phyloP scores from a whole-genome alignment of 2,113 vertebrate genomes.

The Irena cyanogastra region DNA sequence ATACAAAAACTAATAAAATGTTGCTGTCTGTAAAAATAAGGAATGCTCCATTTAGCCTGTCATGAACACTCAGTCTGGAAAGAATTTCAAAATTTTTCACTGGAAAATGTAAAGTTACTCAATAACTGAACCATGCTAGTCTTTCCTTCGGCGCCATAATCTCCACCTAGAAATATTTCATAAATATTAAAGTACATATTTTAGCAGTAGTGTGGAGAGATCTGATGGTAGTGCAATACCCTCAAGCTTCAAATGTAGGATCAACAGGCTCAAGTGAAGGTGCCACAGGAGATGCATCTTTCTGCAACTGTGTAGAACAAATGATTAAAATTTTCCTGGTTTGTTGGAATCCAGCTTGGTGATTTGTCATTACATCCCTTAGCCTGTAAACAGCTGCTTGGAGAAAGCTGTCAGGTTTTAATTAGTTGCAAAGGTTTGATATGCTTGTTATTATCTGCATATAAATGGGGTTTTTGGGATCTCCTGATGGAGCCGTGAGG shows the following conservation, averaged over 20 bases:
- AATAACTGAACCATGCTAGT: not conserved
- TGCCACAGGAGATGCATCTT: not conserved
- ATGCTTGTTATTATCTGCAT: not conserved
- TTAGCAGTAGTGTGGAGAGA: not conserved
- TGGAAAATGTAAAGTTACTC: not conserved
- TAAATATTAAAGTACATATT: not conserved
- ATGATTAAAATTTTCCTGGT: not conserved
- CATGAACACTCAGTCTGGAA: not conserved
- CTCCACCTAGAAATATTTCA: not conserved
- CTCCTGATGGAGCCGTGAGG: not conserved
- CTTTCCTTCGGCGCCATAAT: not conserved
- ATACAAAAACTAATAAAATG: not conserved
- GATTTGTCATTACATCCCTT: not conserved
- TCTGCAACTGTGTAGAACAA: not conserved
- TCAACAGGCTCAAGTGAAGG: not conserved
- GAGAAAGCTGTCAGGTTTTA: not conserved
- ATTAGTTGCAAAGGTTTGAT: not conserved
- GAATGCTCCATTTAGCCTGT: not conserved
- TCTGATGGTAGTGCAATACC: not conserved
- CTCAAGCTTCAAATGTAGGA: not conserved
- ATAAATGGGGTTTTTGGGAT: not conserved
- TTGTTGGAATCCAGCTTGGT: not conserved
- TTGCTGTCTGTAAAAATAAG: not conserved
- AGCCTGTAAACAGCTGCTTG: not conserved
- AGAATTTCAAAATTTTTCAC: not conserved